Conservation (phyloP, 2,113 vertebrate genomes). For the Megatriorchis doriae region DNA sequence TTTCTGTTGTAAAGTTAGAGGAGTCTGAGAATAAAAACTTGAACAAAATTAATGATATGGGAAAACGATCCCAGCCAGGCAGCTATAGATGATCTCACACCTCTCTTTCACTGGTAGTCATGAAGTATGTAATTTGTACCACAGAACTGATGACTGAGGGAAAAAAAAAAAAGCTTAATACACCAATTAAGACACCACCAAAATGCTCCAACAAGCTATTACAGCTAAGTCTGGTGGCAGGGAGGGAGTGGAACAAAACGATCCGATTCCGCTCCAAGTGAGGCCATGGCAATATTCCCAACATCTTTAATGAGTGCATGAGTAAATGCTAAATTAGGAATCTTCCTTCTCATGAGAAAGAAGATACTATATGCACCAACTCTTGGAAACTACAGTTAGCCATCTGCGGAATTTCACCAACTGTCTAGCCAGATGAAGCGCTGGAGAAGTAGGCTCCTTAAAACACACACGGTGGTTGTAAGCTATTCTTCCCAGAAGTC, state of each 20-base stretch:
- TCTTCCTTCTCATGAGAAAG: constrained; percentile 6
- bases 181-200: constrained; percentile 35
- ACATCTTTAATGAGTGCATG: constrained; percentile 1
- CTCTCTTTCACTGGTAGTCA: neutral
- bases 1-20: constrained; percentile 26
- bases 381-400: constrained; percentile 1
- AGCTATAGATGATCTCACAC: constrained; percentile 41
- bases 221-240: constrained; percentile 14
- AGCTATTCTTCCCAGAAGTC: neutral
- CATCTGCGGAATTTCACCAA: constrained; percentile 35
- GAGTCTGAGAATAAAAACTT: constrained; percentile 34
- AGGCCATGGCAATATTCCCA: constrained; percentile 47
- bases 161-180: neutral
- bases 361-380: neutral
- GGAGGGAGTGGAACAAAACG: constrained; percentile 18
- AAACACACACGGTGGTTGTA: neutral
- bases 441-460: neutral
- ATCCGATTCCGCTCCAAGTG: constrained; percentile 11
- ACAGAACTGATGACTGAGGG: constrained; percentile 42
- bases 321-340: constrained; percentile 39
- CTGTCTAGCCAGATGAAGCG: neutral
- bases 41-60: constrained; percentile 20
- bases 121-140: constrained; percentile 32
- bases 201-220: constrained; percentile 38
- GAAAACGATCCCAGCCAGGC: constrained; percentile 14